These are phyloP conservation scores for Mimachlamys varia DNA, from an alignment of 2,888 invertebrate species.

Conservation along the genomic window DNA sequence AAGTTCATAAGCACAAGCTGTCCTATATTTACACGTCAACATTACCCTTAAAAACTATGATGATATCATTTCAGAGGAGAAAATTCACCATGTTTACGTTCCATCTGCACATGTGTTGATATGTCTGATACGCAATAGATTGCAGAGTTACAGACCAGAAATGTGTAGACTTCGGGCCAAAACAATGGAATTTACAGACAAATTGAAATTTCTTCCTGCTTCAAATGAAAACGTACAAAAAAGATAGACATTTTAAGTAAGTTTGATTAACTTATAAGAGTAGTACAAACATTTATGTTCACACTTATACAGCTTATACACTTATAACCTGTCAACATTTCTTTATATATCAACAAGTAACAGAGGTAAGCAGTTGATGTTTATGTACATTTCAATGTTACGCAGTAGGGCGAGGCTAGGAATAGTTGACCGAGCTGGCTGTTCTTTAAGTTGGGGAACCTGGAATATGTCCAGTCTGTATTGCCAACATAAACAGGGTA, in stretches of 20 bases:
- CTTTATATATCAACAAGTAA: neutral
- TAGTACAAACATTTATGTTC: neutral
- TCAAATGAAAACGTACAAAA: neutral
- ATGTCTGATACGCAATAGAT: neutral
- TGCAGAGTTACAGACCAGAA: neutral
- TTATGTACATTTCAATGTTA: slow-evolving; percentile 25
- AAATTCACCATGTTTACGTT: neutral
- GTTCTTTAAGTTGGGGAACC: neutral
- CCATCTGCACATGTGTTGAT: neutral
- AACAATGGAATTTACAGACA: neutral
- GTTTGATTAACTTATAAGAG: neutral
- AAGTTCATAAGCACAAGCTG: neutral
- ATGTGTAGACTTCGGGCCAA: too few relatives aligned
- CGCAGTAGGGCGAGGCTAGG: neutral
- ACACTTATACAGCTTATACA: neutral
- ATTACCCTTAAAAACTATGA: neutral
- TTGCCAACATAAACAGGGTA: slow-evolving; percentile 8
- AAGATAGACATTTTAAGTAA: neutral
- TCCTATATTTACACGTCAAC: neutral
- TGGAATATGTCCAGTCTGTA: neutral
- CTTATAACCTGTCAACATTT: slow-evolving; percentile 14
- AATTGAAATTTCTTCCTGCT: neutral
- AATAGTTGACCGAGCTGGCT: neutral
- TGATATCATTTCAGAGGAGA: neutral
- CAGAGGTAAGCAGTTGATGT: neutral